Evolutionary conservation across 2,113 vertebrate genomes (phyloP).

Genomic region (Apaloderma vittatum): DNA sequence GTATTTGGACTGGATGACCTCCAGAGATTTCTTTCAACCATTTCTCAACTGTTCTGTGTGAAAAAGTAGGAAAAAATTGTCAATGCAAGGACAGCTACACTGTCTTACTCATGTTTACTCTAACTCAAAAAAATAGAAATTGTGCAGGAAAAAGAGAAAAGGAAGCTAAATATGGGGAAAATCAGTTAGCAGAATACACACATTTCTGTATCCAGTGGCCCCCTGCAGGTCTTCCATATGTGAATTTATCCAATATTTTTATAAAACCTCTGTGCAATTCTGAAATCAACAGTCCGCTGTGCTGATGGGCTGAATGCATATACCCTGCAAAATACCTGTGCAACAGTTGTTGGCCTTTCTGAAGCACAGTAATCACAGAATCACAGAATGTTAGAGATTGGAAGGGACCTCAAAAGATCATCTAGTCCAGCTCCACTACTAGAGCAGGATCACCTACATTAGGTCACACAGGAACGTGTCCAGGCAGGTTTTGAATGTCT

Average conservation of each 20-base stretch:
- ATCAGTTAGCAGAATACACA: neutral
- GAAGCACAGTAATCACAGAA: neutral
- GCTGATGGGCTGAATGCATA: neutral
- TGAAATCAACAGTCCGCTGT: neutral
- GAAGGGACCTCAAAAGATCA: too few species aligned
- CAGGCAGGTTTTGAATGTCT: too few species aligned
- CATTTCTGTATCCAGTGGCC: neutral
- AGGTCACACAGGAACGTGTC: too few species aligned
- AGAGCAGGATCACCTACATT: too few species aligned
- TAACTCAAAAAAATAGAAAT: neutral
- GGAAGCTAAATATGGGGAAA: neutral
- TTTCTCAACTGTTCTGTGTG: neutral
- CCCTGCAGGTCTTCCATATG: fast-evolving
- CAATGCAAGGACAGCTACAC: neutral
- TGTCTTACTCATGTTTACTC: neutral
- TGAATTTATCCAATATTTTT: neutral
- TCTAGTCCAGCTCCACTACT: too few species aligned
- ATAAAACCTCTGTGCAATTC: neutral
- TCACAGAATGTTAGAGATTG: too few species aligned
- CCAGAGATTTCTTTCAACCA: neutral
- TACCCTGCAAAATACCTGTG: neutral
- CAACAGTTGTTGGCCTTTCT: neutral
- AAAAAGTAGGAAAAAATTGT: neutral
- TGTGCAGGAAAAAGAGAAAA: neutral
- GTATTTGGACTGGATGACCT: neutral